Evolutionary conservation across 2,888 invertebrate species (phyloP).

Genomic region (Lasioglossum lativentre): DNA sequence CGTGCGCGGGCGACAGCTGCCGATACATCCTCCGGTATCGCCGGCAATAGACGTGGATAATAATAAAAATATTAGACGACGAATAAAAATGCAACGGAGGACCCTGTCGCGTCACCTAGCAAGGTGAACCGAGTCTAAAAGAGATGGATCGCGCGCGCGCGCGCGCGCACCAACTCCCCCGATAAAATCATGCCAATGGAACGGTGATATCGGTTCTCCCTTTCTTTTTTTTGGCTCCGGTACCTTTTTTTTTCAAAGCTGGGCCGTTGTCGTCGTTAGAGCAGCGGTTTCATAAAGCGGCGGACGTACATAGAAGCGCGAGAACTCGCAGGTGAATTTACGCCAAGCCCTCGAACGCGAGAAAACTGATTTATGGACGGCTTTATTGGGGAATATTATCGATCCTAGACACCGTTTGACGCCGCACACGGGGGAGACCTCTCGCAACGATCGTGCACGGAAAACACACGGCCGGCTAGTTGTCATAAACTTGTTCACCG

Average conservation of each 20-base stretch:
- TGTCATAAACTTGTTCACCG: constrained; percentile 4
- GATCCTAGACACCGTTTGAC: constrained; percentile 28
- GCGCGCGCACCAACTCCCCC: not conserved
- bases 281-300: constrained; percentile 36
- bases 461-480: not conserved
- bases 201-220: constrained; percentile 20
- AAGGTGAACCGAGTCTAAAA: constrained; percentile 50
- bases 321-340: constrained; percentile 39
- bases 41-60: constrained; percentile 62
- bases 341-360: constrained; percentile 2
- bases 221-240: not conserved
- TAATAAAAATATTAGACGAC: constrained; percentile 60
- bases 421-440: no score
- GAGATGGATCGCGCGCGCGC: constrained; percentile 63
- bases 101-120: not conserved
- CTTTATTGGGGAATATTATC: constrained; percentile 47
- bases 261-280: constrained; percentile 25
- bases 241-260: not conserved
- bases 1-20: constrained; percentile 64
- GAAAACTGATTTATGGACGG: constrained; percentile 45
- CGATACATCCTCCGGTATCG: constrained; percentile 64
- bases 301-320: not conserved
- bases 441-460: not conserved
- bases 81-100: constrained; percentile 27
- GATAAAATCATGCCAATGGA: constrained; percentile 48